A percentile compares a stretch with the other conserved stretches of the same genome.
These are phyloP conservation scores for Blera fallax DNA, from an alignment of 2,888 invertebrate species.

Conservation along the genomic window DNA sequence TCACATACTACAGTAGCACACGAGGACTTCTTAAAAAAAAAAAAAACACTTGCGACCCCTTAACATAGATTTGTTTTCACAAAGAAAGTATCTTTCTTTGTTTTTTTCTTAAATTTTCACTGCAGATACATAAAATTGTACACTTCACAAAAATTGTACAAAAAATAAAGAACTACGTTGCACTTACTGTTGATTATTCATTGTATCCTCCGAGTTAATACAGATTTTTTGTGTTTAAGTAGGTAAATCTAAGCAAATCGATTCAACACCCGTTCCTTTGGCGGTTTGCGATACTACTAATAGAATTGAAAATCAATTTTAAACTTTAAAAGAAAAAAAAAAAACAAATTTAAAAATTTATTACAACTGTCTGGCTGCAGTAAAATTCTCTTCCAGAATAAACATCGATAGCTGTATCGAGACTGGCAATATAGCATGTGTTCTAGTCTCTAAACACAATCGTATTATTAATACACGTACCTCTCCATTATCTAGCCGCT, in stretches of 20 bases:
- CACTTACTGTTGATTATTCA: slow-evolving; percentile 47
- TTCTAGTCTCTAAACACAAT: slow-evolving; percentile 61
- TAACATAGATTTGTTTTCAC: neutral
- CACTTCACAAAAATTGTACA: neutral
- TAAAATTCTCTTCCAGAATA: slow-evolving; percentile 29
- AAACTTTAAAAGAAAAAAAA: slow-evolving; percentile 20
- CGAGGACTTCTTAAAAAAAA: neutral
- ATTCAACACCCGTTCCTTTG: slow-evolving; percentile 47
- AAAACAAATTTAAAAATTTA: no score
- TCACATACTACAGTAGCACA: neutral
- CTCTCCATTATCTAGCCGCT: slow-evolving; percentile 40
- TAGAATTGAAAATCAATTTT: slow-evolving; percentile 53
- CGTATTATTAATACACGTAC: slow-evolving; percentile 55
- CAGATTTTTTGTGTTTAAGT: no score
- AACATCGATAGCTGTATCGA: slow-evolving; percentile 35
- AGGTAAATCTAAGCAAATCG: neutral
- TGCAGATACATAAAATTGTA: neutral
- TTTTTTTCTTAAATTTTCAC: neutral
- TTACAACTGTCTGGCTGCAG: slow-evolving; percentile 39
- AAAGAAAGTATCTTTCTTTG: no score
- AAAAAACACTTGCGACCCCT: neutral
- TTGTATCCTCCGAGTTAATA: neutral
- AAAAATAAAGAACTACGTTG: neutral
- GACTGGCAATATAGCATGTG: slow-evolving; percentile 29
- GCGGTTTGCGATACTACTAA: slow-evolving; percentile 26